Evolutionary conservation across 2,797 vertebrate genomes (phyloP).

Genomic region (Alca torda): DNA sequence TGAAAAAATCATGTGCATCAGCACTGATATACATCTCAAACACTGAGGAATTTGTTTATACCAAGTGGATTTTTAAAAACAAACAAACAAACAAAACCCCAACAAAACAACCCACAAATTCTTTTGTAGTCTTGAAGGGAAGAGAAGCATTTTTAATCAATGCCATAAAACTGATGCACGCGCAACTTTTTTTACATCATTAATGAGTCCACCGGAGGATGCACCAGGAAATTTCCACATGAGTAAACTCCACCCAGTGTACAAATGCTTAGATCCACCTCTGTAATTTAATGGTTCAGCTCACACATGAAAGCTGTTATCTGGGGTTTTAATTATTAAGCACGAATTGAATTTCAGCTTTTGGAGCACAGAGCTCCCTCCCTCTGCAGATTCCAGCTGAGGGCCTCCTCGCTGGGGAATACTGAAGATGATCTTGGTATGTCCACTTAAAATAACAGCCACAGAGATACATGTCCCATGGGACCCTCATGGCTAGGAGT

Average conservation of each 20-base stretch:
- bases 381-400: not conserved
- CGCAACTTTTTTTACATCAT: not conserved
- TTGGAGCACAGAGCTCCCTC: not conserved
- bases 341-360: slow-evolving; percentile 25
- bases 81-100: not conserved
- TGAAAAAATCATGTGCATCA: not conserved
- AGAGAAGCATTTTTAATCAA: slow-evolving; percentile 15
- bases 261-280: not conserved
- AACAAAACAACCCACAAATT: not conserved
- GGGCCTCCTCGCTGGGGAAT: not conserved
- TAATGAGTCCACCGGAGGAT: not conserved
- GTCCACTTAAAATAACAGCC: not conserved
- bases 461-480: not conserved
- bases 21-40: not conserved
- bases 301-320: slow-evolving; percentile 10
- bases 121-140: not conserved
- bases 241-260: not conserved
- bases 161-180: not conserved
- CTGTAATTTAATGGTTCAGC: slow-evolving; percentile 44
- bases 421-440: not conserved
- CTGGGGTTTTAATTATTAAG: slow-evolving; percentile 42
- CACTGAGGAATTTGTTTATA: not conserved
- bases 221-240: slow-evolving; percentile 32
- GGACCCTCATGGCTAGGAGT: not conserved
- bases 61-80: not conserved